A percentile compares a stretch with the other conserved stretches of the same genome.
These are phyloP conservation scores for Nomada ruficornis DNA, from an alignment of 2,888 invertebrate genomes.

Conservation along the genomic window DNA sequence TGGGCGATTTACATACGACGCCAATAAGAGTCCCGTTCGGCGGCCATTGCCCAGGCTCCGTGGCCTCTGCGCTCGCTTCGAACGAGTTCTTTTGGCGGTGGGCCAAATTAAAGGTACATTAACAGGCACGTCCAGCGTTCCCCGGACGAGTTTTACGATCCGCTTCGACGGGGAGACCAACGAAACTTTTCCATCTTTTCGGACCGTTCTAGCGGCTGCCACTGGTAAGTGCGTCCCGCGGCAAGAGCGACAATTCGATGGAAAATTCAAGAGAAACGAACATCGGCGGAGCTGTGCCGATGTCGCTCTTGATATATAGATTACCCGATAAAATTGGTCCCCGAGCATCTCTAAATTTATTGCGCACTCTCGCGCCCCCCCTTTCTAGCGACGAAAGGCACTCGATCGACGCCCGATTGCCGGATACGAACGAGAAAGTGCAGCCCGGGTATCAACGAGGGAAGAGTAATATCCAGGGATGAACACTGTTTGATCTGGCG, in stretches of 20 bases:
- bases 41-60: conserved; percentile 53
- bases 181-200: background rate
- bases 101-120: conserved; percentile 47
- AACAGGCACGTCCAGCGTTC: background rate
- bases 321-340: conserved; percentile 51
- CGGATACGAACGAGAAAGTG: conserved; percentile 68
- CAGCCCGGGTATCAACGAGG: conserved; percentile 61
- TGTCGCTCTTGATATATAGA: conserved; percentile 26
- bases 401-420: conserved; percentile 68
- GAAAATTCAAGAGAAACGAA: background rate
- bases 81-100: conserved; percentile 38
- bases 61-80: conserved; percentile 21
- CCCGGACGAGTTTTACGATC: conserved; percentile 6
- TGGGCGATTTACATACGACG: conserved; percentile 83
- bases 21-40: conserved; percentile 73
- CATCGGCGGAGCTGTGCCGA: background rate
- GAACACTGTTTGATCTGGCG: conserved; percentile 77
- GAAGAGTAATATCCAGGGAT: conserved; percentile 74
- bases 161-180: background rate
- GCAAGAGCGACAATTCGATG: background rate
- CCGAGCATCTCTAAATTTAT: conserved; percentile 58
- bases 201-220: background rate
- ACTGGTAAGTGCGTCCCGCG: background rate
- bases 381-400: conserved; percentile 65
- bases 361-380: conserved; percentile 42